A percentile compares a stretch with the other conserved stretches of the same genome.
Evolutionary conservation across 2,888 invertebrate species (phyloP).

Genomic region (Lycophotia porphyrea): DNA sequence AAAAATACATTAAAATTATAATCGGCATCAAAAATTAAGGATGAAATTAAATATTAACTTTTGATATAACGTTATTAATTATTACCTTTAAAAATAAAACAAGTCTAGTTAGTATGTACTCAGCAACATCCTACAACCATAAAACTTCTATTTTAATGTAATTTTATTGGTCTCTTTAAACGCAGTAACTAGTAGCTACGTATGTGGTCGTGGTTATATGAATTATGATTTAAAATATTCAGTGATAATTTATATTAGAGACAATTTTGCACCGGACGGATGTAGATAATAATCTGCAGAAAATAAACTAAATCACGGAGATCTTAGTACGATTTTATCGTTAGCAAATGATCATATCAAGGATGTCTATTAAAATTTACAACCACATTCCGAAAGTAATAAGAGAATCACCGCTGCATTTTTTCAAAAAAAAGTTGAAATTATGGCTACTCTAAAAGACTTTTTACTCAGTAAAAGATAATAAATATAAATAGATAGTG

Average conservation of each 20-base stretch:
- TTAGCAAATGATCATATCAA: slow-evolving; percentile 5
- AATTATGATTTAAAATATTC: slow-evolving; percentile 43
- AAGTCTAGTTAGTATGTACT: neutral
- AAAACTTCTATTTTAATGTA: neutral
- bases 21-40: no score
- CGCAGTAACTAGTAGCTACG: neutral
- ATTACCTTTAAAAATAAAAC: neutral
- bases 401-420: no score
- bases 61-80: neutral
- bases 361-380: no score
- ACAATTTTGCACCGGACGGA: slow-evolving; percentile 46
- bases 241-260: slow-evolving; percentile 30
- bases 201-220: slow-evolving; percentile 16
- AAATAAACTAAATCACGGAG: slow-evolving; percentile 33
- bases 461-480: no score
- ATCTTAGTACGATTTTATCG: slow-evolving; percentile 36
- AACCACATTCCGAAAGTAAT: no score
- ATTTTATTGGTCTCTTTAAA: slow-evolving; percentile 27
- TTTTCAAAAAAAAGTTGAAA: no score
- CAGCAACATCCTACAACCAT: slow-evolving; percentile 5
- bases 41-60: no score
- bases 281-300: slow-evolving; percentile 36
- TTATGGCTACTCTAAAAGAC: no score
- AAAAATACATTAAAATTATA: no score
- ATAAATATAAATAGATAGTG: no score